These are phyloP conservation scores for Bufotes viridis DNA, from an alignment of 2,797 vertebrate species.

Conservation along the genomic window DNA sequence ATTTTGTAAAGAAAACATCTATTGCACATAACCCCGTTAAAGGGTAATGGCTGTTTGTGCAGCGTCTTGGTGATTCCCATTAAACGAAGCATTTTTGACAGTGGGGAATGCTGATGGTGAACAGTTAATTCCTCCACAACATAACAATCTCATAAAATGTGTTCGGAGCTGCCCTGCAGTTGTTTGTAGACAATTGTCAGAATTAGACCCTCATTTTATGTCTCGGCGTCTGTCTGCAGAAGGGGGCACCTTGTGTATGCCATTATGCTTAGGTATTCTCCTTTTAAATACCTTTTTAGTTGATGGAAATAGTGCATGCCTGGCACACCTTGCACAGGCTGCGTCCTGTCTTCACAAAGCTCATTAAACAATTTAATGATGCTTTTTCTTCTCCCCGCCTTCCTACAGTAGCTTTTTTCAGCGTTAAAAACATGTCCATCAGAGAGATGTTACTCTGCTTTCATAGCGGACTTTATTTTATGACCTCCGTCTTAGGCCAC, in stretches of 20 bases:
- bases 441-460: neutral
- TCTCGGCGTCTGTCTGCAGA: conserved; percentile 9
- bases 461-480: neutral
- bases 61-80: neutral
- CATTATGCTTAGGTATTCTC: neutral
- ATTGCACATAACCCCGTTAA: neutral
- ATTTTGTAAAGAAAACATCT: neutral
- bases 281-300: neutral
- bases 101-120: neutral
- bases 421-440: neutral
- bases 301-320: conserved; percentile 25
- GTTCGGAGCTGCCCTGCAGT: conserved; percentile 3
- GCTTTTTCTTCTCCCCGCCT: neutral
- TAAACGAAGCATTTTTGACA: neutral
- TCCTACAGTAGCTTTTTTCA: neutral
- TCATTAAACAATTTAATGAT: conserved; percentile 7
- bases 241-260: neutral
- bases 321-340: conserved; percentile 43
- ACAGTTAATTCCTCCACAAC: neutral
- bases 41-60: neutral
- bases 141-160: conserved; percentile 8
- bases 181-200: neutral
- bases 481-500: neutral
- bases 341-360: conserved; percentile 44
- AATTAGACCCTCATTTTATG: neutral